Base-by-base conservation (phyloP, 2,113 vertebrate species). In the Struthidea cinerea region DNA sequence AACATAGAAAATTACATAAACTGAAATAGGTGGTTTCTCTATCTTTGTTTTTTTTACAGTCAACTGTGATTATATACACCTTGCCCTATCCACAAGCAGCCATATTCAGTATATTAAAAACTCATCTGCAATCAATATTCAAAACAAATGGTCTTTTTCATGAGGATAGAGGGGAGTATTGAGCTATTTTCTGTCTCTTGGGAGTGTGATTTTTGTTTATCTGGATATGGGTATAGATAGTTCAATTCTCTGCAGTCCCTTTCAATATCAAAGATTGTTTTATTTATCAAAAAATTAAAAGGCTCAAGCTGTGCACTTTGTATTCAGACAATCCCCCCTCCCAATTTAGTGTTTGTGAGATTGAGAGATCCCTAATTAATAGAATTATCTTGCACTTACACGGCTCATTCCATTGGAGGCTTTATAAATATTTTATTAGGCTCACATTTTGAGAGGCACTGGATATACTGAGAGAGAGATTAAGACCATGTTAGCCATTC, bases 381-480 rank as follows among this genome's bases (percentile, higher is more conserved):
- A 96, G 90, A 92, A 96, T 94, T 96, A 97, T 88, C 88, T 94
- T 90, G 88, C 93, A 96, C 88, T 95, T 95, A 92, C 76, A 95
- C 42, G 76, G 90, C 73, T 95, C 73, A 84, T 92, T 93, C 94
- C 69, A 92, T 64, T 1, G 2, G 57, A 94, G 57, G 49, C 60
- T 90, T 94, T 76, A 93, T 94, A 96, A 95, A 96, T 97, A 88
- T 94, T 96, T 95, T 94, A 96, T 92, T 87, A 94, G 73, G 57
- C 73, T 96, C 65, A 84, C 83, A 81, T 93, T 96, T 94, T 92
- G 61, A 90, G 73, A 90, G 68, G 80, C 56, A 75, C 73, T 86
- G 71, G 71, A 83, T 88, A 90, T 23, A 80, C 27, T 52, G 52
- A 63, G 20, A 78, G 53, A 79, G 52, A 88, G 41, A 87, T 92